phyloP scores from a whole-genome alignment of 1,140 invertebrate genomes.

The Atta colombica region DNA sequence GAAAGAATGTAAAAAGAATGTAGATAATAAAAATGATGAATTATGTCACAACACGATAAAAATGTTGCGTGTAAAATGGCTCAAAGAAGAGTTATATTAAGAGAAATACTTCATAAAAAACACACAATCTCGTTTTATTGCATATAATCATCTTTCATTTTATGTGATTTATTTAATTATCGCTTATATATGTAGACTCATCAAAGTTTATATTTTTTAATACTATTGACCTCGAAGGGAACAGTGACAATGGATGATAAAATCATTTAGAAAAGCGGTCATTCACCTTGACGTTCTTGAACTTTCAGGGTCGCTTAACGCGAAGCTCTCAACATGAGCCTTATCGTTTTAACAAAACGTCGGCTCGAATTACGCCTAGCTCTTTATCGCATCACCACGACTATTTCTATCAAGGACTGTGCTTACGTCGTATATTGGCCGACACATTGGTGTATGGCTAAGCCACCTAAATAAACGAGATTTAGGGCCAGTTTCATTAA shows the following conservation, averaged over 20 bases:
- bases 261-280: slow-evolving; percentile 73
- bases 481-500: slow-evolving; percentile 33
- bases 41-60: neutral
- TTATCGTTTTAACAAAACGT: slow-evolving; percentile 75
- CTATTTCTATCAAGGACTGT: slow-evolving; percentile 64
- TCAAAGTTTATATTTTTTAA: slow-evolving; percentile 30
- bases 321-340: slow-evolving; percentile 33
- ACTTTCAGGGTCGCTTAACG: slow-evolving; percentile 83
- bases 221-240: slow-evolving; percentile 30
- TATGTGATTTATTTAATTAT: neutral
- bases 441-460: neutral
- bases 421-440: slow-evolving; percentile 53
- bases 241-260: slow-evolving; percentile 53
- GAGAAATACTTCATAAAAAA: neutral
- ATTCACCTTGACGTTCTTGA: slow-evolving; percentile 84
- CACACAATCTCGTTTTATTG: neutral
- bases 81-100: neutral
- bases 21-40: neutral
- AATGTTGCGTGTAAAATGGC: neutral
- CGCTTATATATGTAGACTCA: slow-evolving; percentile 3
- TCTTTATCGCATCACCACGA: slow-evolving; percentile 40
- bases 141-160: neutral
- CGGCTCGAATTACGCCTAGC: slow-evolving; percentile 73
- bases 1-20: neutral
- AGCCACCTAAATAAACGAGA: slow-evolving; percentile 55